These are phyloP conservation scores for Sussaba pulchella DNA, from an alignment of 2,888 invertebrate species.

Conservation along the genomic window DNA sequence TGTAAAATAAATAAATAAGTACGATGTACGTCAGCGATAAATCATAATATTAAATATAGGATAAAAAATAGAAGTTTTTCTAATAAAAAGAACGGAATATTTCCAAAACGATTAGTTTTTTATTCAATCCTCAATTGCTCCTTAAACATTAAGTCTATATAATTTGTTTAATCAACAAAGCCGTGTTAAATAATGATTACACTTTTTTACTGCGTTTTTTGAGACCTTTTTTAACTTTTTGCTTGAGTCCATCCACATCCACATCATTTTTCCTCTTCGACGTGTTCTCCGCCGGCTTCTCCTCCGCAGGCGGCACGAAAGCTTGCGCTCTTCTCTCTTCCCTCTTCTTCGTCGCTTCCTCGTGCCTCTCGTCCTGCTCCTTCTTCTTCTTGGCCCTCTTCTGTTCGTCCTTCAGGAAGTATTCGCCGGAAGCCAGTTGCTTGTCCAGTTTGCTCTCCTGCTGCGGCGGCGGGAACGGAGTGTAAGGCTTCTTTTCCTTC, in stretches of 20 bases:
- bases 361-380: conserved; percentile 92
- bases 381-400: conserved; percentile 89
- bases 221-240: conserved; percentile 89
- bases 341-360: conserved; percentile 89
- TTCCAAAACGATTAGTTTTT: conserved; percentile 41
- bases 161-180: conserved; percentile 6
- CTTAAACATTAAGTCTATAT: conserved; percentile 3
- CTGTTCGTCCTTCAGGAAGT: conserved; percentile 96
- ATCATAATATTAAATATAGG: conserved; percentile 56
- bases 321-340: conserved; percentile 92
- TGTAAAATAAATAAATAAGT: conserved; percentile 73
- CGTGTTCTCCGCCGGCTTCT: conserved; percentile 75
- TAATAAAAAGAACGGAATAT: conserved; percentile 61
- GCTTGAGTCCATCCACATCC: conserved; percentile 90
- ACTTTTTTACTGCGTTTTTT: conserved; percentile 73
- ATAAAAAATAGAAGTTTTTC: conserved; percentile 57
- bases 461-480: conserved; percentile 98
- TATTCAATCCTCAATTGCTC: conserved; percentile 1
- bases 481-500: conserved; percentile 96
- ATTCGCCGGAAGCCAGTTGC: conserved; percentile 97
- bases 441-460: conserved; percentile 97
- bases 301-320: conserved; percentile 93
- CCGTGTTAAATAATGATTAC: background rate
- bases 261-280: conserved; percentile 84
- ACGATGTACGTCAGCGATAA: conserved; percentile 64